These are phyloP conservation scores for Hydrolagus colliei DNA, from an alignment of 2,797 vertebrate genomes.

Conservation along the genomic window DNA sequence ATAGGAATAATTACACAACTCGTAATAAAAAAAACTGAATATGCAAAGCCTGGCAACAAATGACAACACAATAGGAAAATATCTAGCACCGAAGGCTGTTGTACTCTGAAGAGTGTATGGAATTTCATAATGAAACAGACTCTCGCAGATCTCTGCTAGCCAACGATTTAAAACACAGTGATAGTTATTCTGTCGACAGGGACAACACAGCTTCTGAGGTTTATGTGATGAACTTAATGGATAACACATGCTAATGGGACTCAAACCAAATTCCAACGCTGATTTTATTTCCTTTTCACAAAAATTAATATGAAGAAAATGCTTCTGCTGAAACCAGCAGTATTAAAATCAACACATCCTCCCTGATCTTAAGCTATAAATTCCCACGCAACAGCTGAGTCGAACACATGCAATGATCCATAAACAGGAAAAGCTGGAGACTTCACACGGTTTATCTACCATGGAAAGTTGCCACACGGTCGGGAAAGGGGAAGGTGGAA, in stretches of 20 bases:
- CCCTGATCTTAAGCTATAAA: not conserved
- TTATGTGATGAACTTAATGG: not conserved
- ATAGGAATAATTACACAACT: not conserved
- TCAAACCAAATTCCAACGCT: not conserved
- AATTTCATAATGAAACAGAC: slow-evolving; percentile 23
- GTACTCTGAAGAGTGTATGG: not conserved
- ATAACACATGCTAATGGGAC: not conserved
- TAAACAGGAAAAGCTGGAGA: slow-evolving; percentile 23
- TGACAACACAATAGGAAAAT: slow-evolving; percentile 6
- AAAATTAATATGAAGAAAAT: not conserved
- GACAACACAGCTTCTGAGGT: slow-evolving; percentile 15
- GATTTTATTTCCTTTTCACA: not conserved
- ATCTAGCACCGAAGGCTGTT: not conserved
- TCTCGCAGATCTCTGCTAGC: not conserved
- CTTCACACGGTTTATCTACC: not conserved
- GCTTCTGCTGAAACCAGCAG: not conserved
- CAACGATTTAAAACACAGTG: not conserved
- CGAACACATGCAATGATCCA: slow-evolving; percentile 22
- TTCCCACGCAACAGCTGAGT: slow-evolving; percentile 21
- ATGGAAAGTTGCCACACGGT: not conserved
- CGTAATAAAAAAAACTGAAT: slow-evolving; percentile 9
- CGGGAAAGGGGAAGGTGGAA: not conserved
- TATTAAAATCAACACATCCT: not conserved
- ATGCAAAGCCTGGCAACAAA: slow-evolving; percentile 23
- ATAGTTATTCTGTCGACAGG: not conserved